A percentile compares a stretch with the other conserved stretches of the same genome.
Evolutionary conservation across 2,888 invertebrate species (phyloP).

Genomic region (Rutpela maculata): DNA sequence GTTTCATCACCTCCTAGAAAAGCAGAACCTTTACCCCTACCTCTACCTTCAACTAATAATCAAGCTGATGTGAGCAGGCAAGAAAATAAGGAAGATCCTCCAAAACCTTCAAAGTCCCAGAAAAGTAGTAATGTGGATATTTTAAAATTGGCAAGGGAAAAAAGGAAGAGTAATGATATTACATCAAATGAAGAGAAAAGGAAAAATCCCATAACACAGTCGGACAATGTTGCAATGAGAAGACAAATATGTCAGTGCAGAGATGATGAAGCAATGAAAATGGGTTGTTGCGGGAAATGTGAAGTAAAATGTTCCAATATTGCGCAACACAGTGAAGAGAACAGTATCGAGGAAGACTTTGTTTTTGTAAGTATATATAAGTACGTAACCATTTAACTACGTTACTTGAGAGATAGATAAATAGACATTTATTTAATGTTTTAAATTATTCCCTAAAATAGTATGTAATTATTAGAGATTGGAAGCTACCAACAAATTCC

Average conservation of each 20-base stretch:
- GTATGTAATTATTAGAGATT: too few relatives aligned
- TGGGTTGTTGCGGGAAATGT: constrained; percentile 52
- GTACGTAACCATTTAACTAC: too few relatives aligned
- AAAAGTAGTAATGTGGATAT: constrained; percentile 59
- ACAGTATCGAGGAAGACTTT: constrained; percentile 68
- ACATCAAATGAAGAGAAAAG: constrained; percentile 49
- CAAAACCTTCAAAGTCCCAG: constrained; percentile 49
- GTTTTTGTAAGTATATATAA: constrained; percentile 70
- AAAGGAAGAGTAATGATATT: constrained; percentile 26
- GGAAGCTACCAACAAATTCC: too few relatives aligned
- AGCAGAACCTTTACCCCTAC: constrained; percentile 38
- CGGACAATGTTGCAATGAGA: constrained; percentile 27
- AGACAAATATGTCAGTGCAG: constrained; percentile 34
- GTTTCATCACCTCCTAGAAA: constrained; percentile 53
- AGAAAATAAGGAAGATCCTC: neutral
- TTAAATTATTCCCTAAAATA: too few relatives aligned
- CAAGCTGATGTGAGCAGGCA: neutral
- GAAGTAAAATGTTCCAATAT: constrained; percentile 50
- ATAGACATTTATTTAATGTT: too few relatives aligned
- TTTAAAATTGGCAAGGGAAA: constrained; percentile 63
- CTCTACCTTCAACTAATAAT: neutral
- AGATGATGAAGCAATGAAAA: constrained; percentile 61
- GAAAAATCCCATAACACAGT: constrained; percentile 45
- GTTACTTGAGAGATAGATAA: too few relatives aligned
- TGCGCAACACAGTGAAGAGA: neutral